Evolutionary conservation across 1,140 invertebrate species (phyloP), one percentile per base, ranked within the genome.

Genomic region (Acyrthosiphon pisum): DNA sequence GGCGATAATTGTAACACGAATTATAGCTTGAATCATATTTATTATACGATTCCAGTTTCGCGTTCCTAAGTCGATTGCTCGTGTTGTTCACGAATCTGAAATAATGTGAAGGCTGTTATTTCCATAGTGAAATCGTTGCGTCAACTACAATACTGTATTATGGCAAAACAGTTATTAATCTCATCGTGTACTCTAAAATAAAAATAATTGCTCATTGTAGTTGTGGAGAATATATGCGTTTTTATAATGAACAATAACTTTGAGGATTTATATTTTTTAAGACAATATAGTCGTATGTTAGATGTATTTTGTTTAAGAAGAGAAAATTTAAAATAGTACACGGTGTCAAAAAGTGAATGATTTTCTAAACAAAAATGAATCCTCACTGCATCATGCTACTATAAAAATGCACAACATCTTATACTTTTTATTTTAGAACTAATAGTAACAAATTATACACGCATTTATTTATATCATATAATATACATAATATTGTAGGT

Each of bases 91-190:
- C 81, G 81, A 83, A 83, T 83, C 22, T 83, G 20, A 41, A 83
- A 83, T 83, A 83, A 83, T 35, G 81, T 41, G 81, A 83, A 83
- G 81, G 81, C 81, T 41, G 81, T 83, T 41, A 41, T 41, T 41
- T 41, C 35, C 41, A 83, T 41, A 41, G 81, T 83, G 81, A 83
- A 83, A 83, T 83, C 81, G 35, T 41, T 18, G 22, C 22, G 37
- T 83, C 37, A 7, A 83, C 35, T 41, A n/a, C 60, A 68, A 68
- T n/a, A n/a, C 60, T 76, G 6, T n/a, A 76, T 76, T 76, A 76
- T 35, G 23, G 22, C 23, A 41, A 83, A 83, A 83, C 37, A 83
- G 37, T 83, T 83, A 83, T 83, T 41, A 83, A 83, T 83, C 37
- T 41, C 37, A 23, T 76, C 60, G n/a, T 76, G 60, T 76, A n/a